These are phyloP conservation scores for Mimachlamys varia DNA, from an alignment of 2,888 invertebrate genomes.

Conservation along the genomic window DNA sequence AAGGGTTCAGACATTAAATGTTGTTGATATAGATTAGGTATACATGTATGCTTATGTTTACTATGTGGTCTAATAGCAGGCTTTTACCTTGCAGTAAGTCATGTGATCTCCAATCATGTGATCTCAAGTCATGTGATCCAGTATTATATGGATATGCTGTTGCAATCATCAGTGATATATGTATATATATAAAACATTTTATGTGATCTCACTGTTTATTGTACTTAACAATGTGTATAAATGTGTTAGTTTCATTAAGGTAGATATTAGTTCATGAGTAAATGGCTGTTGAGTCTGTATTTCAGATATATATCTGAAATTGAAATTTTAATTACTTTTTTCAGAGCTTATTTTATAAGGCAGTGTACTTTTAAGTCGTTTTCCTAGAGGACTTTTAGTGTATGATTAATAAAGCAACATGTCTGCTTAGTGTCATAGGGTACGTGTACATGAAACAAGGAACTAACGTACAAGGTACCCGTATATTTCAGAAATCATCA, in stretches of 20 bases:
- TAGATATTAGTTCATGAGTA: background rate
- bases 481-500: too few relatives aligned
- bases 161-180: constrained; percentile 10
- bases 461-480: too few relatives aligned
- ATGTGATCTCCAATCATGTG: constrained; percentile 20
- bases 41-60: too few relatives aligned
- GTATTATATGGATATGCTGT: background rate
- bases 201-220: background rate
- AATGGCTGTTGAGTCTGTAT: background rate
- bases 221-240: background rate
- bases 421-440: background rate
- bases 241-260: background rate
- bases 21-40: too few relatives aligned
- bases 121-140: background rate
- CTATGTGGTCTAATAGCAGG: background rate
- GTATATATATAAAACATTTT: background rate
- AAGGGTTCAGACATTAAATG: too few relatives aligned
- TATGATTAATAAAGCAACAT: background rate
- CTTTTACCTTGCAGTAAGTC: background rate
- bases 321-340: background rate
- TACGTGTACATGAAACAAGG: background rate
- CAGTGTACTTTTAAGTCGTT: background rate
- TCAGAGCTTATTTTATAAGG: background rate
- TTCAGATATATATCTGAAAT: background rate
- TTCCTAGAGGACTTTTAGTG: background rate